Evolutionary conservation across 2,113 vertebrate species (phyloP).

Genomic region (Rhagologus leucostigma): DNA sequence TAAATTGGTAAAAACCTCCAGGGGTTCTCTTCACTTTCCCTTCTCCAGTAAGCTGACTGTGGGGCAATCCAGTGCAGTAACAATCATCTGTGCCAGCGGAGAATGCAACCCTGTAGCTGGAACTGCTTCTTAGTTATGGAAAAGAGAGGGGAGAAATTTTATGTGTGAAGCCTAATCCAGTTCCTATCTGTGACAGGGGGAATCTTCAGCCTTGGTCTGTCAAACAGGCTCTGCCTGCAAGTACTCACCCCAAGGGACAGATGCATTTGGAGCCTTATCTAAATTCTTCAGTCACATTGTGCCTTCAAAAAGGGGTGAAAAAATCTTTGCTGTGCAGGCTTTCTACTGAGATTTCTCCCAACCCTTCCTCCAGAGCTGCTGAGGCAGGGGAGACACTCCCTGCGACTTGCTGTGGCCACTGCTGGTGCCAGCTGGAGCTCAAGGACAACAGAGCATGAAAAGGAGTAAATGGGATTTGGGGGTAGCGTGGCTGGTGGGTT

Average conservation of each 20-base stretch:
- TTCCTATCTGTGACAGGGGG: neutral
- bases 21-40: neutral
- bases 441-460: slow-evolving; percentile 29
- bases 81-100: neutral
- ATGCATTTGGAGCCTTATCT: neutral
- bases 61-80: neutral
- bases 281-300: neutral
- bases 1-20: neutral
- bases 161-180: neutral
- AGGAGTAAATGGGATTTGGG: slow-evolving; percentile 19
- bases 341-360: slow-evolving; percentile 17
- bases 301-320: neutral
- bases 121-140: neutral
- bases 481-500: neutral
- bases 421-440: slow-evolving; percentile 40
- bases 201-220: neutral
- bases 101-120: neutral
- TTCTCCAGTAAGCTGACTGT: neutral
- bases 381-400: neutral
- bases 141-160: neutral
- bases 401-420: neutral
- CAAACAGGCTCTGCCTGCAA: neutral
- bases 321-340: slow-evolving; percentile 6
- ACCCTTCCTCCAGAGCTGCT: neutral
- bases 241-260: neutral